phyloP scores from a whole-genome alignment of 1,140 invertebrate species.

The Galendromus occidentalis region DNA sequence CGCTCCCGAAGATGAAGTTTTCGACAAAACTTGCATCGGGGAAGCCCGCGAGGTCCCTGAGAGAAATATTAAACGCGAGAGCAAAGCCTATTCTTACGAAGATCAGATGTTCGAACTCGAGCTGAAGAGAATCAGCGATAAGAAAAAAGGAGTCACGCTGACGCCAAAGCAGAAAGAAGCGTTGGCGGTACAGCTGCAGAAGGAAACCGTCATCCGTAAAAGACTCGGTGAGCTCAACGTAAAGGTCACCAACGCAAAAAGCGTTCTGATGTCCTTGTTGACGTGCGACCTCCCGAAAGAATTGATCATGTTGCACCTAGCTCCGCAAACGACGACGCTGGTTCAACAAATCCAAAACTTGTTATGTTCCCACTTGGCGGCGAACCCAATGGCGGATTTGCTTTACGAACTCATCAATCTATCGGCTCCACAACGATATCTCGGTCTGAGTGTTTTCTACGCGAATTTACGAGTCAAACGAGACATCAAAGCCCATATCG shows the following conservation, averaged over 20 bases:
- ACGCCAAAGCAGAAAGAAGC: slow-evolving; percentile 82
- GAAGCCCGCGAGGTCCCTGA: slow-evolving; percentile 21
- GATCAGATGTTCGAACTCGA: slow-evolving; percentile 89
- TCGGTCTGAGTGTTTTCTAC: background rate
- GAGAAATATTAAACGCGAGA: slow-evolving; percentile 83
- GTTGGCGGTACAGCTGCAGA: slow-evolving; percentile 61
- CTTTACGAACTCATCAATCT: background rate
- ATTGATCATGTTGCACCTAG: background rate
- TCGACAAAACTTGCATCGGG: slow-evolving; percentile 69
- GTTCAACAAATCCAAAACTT: background rate
- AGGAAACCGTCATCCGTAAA: slow-evolving; percentile 54
- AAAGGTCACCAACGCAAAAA: background rate
- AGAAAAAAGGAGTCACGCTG: slow-evolving; percentile 44
- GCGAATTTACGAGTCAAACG: background rate
- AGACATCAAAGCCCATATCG: background rate
- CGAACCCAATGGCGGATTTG: background rate
- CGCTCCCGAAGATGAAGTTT: slow-evolving; percentile 69
- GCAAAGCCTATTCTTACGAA: slow-evolving; percentile 88
- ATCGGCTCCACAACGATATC: background rate
- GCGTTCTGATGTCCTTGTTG: background rate
- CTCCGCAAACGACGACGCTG: slow-evolving; percentile 14
- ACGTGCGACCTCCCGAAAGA: background rate
- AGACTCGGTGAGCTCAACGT: slow-evolving; percentile 36
- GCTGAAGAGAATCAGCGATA: slow-evolving; percentile 53
- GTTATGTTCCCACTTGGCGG: background rate